Evolutionary conservation across 2,888 invertebrate species (phyloP).

Genomic region (Acanthosepion lycidas): DNA sequence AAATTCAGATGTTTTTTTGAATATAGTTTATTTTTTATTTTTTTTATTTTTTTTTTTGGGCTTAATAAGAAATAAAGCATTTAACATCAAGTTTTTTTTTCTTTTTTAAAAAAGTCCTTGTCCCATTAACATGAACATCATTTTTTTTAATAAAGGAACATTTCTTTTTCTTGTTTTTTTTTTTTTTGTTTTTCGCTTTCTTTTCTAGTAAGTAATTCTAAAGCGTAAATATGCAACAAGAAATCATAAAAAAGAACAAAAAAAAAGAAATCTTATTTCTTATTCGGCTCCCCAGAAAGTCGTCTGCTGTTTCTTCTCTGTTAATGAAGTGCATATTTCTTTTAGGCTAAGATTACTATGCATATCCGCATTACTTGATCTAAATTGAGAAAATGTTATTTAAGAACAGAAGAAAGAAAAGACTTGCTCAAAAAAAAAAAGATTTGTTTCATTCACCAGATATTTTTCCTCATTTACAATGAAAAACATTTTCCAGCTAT

Average conservation of each 20-base stretch:
- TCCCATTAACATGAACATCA: not conserved
- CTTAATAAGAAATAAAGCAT: slow-evolving; percentile 33
- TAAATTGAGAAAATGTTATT: too few relatives aligned
- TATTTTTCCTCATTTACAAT: too few relatives aligned
- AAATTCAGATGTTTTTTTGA: not conserved
- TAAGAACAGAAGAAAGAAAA: too few relatives aligned
- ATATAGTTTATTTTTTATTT: slow-evolving; percentile 20
- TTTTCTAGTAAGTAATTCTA: slow-evolving; percentile 2
- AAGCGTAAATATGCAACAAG: slow-evolving; percentile 9
- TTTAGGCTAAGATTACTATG: too few relatives aligned
- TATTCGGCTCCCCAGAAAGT: not conserved
- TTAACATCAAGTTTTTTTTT: slow-evolving; percentile 8
- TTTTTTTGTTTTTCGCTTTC: not conserved
- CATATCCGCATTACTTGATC: too few relatives aligned
- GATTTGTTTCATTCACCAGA: too few relatives aligned
- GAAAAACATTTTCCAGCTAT: too few relatives aligned
- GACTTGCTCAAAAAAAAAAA: too few relatives aligned
- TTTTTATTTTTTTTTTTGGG: not conserved
- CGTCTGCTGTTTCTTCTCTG: not conserved
- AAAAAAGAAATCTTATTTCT: not conserved
- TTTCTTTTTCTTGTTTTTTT: not conserved
- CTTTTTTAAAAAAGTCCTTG: not conserved
- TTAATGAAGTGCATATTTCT: too few relatives aligned
- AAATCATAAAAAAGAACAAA: not conserved
- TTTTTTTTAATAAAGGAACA: slow-evolving; percentile 33